A percentile compares a stretch with the other conserved stretches of the same genome.
Conservation (phyloP, 2,113 vertebrate species). For the Pedionomus torquatus region DNA sequence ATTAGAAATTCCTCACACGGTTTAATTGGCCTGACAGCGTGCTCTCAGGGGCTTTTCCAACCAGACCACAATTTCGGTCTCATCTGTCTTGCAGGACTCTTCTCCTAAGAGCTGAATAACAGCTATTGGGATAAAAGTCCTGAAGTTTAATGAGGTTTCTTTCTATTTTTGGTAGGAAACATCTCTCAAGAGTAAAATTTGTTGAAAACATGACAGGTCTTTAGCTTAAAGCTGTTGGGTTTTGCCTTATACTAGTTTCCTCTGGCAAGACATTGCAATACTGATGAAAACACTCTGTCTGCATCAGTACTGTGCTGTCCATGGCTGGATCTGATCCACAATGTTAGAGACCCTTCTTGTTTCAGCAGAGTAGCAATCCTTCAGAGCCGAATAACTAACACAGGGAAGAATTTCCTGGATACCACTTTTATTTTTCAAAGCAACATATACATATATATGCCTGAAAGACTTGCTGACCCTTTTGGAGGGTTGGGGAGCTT, state of each 20-base stretch:
- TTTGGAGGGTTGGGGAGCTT: neutral
- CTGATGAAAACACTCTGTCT: neutral
- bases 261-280: fast-evolving
- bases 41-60: neutral
- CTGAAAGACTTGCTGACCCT: neutral
- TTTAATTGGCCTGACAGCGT: neutral
- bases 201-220: neutral
- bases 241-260: neutral
- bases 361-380: neutral
- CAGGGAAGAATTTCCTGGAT: neutral
- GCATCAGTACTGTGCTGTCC: neutral
- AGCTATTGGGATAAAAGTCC: neutral
- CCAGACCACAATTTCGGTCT: neutral
- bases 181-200: neutral
- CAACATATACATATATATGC: neutral
- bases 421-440: neutral
- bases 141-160: neutral
- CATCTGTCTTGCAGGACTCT: neutral
- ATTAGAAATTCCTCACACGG: neutral
- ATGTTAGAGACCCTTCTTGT: neutral
- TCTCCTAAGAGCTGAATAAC: neutral
- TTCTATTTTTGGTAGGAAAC: neutral
- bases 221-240: neutral
- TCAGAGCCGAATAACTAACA: neutral
- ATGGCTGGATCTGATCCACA: neutral